Conservation (phyloP, 2,797 vertebrate genomes). For the Clarias laeviceps region DNA sequence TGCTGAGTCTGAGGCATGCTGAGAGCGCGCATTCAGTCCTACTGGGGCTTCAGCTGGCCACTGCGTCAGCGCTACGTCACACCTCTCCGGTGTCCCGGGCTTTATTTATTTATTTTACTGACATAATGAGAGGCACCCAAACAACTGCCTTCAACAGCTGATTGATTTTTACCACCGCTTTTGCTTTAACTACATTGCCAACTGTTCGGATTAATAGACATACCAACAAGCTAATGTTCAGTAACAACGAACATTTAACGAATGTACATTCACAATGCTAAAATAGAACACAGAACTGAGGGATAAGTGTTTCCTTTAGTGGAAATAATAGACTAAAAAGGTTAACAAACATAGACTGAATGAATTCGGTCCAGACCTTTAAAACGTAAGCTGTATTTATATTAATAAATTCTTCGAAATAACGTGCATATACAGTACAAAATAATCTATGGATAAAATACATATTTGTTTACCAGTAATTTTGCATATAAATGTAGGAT, state of each 20-base stretch:
- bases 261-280: not conserved
- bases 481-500: not conserved
- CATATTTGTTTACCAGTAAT: not conserved
- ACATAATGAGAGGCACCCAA: constrained; percentile 73
- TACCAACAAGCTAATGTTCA: not conserved
- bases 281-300: not conserved
- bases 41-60: constrained; percentile 67
- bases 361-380: not conserved
- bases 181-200: not conserved
- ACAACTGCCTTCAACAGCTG: constrained; percentile 64
- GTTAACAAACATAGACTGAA: not conserved
- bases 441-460: not conserved
- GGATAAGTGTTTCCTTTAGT: not conserved
- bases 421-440: not conserved
- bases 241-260: not conserved
- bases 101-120: constrained; percentile 79
- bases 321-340: not conserved
- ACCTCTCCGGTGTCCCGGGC: constrained; percentile 79
- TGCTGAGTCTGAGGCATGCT: constrained; percentile 31
- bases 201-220: not conserved
- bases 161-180: constrained; percentile 42
- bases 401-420: not conserved
- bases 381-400: not conserved
- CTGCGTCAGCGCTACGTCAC: constrained; percentile 79
- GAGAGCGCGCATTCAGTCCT: constrained; percentile 61